Base-by-base conservation (phyloP, 2,113 vertebrate species). In the Callorhinus ursinus region DNA sequence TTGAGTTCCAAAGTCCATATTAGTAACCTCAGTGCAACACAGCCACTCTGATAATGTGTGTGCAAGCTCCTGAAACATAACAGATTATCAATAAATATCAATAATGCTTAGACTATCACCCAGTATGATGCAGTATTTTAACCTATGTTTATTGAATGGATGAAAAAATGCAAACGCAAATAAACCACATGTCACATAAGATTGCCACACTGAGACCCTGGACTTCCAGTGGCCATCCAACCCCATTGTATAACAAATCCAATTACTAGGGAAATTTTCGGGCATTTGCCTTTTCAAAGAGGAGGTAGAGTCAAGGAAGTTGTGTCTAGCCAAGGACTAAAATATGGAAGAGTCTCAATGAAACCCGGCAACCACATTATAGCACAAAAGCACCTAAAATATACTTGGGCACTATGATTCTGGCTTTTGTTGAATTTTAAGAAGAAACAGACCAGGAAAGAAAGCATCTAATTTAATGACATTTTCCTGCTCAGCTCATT, bases 51-150 rank as follows among this genome's bases (percentile, higher is more conserved):
- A 36, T 51, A 93, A 88, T 28, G 21, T 21, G n/a, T 72, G 53
- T 67, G 16, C 18, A 16, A 72, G 33, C 5, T 80, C 21, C n/a
- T 74, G 42, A 33, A 71, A 82, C 12, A 53, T 63, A 87, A 69
- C 2, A 92, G 46, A 71, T 87, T 90, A 83, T 94, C 93, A 94
- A 61, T 94, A 96, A 93, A 92, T 88, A 88, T 67, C 16, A 96
- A 24, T 83, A 84, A 90, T 31, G 9, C 46, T 81, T 90, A 31
- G 57, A 88, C 65, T 85, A 79, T 87, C 55, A 63, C 42, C 69
- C 19, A 46, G 3, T 39, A 51, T 85, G 93, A 88, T 81, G 36
- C 69, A 93, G 15, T 77, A 57, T 92, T 94, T 90, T 94, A 95
- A 96, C 76, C 92, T 67, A 88, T 71, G 46, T 67, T 88, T 97